Evolutionary conservation across 2,888 invertebrate species (phyloP).

Genomic region (Lasioglossum zephyrum): DNA sequence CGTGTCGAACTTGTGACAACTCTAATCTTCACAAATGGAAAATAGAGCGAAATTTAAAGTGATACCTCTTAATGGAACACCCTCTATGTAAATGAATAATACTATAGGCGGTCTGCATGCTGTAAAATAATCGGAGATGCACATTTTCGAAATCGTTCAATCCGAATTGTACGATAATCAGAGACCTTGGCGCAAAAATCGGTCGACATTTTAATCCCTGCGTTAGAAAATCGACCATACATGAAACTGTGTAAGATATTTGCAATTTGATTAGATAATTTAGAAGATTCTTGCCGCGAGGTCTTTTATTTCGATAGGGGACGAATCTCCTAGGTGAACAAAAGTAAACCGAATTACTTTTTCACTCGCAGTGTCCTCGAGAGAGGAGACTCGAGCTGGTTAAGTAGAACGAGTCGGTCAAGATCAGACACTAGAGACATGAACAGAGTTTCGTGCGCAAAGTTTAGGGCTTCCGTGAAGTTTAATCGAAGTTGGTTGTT

Average conservation of each 20-base stretch:
- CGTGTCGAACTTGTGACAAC: too few relatives aligned
- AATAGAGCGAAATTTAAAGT: too few relatives aligned
- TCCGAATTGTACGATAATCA: too few relatives aligned
- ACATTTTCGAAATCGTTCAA: neutral
- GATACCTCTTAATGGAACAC: too few relatives aligned
- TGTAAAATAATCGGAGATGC: neutral
- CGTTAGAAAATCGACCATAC: neutral
- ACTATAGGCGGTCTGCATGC: neutral
- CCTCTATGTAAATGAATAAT: neutral
- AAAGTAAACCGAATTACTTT: neutral
- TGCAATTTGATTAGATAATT: neutral
- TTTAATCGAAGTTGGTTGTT: neutral
- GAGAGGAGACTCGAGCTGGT: neutral
- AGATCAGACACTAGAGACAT: neutral
- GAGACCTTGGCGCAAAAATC: neutral
- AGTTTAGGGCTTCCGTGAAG: neutral
- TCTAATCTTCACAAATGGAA: too few relatives aligned
- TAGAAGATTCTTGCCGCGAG: neutral
- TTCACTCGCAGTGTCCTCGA: neutral
- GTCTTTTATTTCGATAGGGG: neutral
- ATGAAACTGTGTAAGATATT: neutral
- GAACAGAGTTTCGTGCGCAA: neutral
- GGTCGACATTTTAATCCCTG: neutral
- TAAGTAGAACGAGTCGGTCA: constrained; percentile 6
- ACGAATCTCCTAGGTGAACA: neutral